A percentile compares a stretch with the other conserved stretches of the same genome.
These are phyloP conservation scores for Ricordea florida DNA, from an alignment of 92 coral and sea anemone species.

Conservation along the genomic window DNA sequence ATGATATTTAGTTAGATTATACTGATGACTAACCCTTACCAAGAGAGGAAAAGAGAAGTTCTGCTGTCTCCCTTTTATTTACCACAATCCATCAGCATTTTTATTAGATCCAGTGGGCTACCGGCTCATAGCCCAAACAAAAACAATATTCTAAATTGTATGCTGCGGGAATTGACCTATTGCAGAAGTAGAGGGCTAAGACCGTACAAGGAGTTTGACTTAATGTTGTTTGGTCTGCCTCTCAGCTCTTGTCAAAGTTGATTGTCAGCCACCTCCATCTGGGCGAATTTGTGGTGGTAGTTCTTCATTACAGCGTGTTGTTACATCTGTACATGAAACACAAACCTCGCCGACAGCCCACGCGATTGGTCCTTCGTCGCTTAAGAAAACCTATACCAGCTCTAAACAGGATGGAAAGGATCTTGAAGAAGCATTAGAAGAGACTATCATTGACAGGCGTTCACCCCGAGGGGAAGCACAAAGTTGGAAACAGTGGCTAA, in stretches of 20 bases:
- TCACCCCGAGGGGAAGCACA: background rate
- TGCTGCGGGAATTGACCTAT: too few relatives aligned
- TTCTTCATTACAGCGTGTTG: background rate
- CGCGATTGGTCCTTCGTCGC: background rate
- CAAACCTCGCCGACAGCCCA: background rate
- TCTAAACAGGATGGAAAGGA: background rate
- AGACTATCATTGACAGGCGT: conserved; percentile 14
- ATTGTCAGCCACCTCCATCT: background rate
- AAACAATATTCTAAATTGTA: too few relatives aligned
- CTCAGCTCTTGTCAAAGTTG: conserved; percentile 28
- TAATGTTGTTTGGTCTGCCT: background rate
- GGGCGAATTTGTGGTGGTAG: too few relatives aligned
- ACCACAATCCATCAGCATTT: too few relatives aligned
- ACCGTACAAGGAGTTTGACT: too few relatives aligned
- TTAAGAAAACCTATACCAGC: background rate
- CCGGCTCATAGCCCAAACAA: too few relatives aligned
- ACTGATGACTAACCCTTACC: too few relatives aligned
- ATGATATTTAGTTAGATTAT: too few relatives aligned
- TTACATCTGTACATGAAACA: background rate
- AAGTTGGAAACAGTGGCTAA: conserved; percentile 73
- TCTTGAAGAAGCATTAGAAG: background rate
- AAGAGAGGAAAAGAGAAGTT: too few relatives aligned
- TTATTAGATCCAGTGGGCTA: too few relatives aligned
- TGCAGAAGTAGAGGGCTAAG: too few relatives aligned
- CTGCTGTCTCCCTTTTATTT: too few relatives aligned